Percentiles rank a stretch among this genome's conserved stretches.
These are phyloP conservation scores for Riptortus pedestris DNA, from an alignment of 1,140 invertebrate species.

Conservation along the genomic window DNA sequence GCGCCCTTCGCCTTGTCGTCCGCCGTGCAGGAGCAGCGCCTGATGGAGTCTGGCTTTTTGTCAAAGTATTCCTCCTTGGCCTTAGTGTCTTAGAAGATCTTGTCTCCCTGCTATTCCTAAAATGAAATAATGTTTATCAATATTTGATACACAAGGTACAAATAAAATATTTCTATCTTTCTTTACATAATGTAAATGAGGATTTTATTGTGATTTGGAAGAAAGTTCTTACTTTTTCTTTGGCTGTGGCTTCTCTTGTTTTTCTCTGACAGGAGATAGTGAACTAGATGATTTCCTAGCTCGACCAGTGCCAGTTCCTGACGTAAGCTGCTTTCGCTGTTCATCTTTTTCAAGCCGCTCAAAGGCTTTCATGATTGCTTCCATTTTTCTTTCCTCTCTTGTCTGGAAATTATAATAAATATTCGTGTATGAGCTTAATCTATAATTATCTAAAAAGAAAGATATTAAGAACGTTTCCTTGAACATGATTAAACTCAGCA, in stretches of 20 bases:
- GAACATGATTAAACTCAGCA: too few species aligned
- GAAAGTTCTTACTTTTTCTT: conserved; percentile 24
- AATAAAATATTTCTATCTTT: too few species aligned
- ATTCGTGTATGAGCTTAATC: too few species aligned
- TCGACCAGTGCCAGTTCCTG: not conserved
- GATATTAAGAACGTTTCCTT: too few species aligned
- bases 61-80: conserved; percentile 15
- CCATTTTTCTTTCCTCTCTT: conserved; percentile 90
- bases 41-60: not conserved
- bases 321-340: conserved; percentile 54
- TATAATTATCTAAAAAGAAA: too few species aligned
- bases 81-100: conserved; percentile 13
- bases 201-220: too few species aligned
- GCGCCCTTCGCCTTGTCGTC: conserved; percentile 13
- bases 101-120: conserved; percentile 16
- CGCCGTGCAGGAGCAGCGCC: not conserved
- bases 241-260: conserved; percentile 19
- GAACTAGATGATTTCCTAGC: conserved; percentile 7
- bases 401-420: conserved; percentile 44
- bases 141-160: not conserved
- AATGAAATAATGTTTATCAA: not conserved
- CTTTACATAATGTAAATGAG: too few species aligned
- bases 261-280: conserved; percentile 20
- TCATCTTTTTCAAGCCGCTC: conserved; percentile 69
- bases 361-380: conserved; percentile 88